Conservation (phyloP, 2,797 vertebrate genomes). For the Hipposideros larvatus region DNA sequence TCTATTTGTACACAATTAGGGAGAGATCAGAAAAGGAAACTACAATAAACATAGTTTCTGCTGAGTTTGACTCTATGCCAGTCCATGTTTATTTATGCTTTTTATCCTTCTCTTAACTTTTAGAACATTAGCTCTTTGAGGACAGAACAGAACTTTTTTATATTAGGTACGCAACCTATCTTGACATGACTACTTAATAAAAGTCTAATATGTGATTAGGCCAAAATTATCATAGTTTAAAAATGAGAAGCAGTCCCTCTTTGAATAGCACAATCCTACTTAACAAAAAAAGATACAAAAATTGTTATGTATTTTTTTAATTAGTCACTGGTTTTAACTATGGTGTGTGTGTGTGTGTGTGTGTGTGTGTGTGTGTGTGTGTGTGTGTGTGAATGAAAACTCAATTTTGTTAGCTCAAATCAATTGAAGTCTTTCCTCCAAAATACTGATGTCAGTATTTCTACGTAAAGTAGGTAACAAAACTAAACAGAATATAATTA, state of each 20-base stretch:
- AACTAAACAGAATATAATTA: neutral
- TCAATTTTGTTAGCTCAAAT: neutral
- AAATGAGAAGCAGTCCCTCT: neutral
- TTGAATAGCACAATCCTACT: neutral
- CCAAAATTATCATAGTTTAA: neutral
- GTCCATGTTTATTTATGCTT: neutral
- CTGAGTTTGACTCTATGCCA: neutral
- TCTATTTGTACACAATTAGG: neutral
- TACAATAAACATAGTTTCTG: neutral
- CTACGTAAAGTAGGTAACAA: neutral
- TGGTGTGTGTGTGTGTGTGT: neutral
- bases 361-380: neutral
- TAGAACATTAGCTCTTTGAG: neutral
- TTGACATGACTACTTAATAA: neutral
- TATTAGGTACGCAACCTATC: neutral
- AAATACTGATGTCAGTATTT: neutral
- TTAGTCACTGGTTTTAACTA: neutral
- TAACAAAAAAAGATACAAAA: neutral
- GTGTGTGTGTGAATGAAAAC: neutral
- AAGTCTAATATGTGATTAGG: neutral
- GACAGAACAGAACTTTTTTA: neutral
- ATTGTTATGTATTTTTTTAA: neutral
- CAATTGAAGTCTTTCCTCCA: neutral
- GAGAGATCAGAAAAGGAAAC: neutral
- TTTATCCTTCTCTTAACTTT: neutral